These are phyloP conservation scores for Dryococelus australis DNA, from an alignment of 2,888 invertebrate genomes.

Conservation along the genomic window DNA sequence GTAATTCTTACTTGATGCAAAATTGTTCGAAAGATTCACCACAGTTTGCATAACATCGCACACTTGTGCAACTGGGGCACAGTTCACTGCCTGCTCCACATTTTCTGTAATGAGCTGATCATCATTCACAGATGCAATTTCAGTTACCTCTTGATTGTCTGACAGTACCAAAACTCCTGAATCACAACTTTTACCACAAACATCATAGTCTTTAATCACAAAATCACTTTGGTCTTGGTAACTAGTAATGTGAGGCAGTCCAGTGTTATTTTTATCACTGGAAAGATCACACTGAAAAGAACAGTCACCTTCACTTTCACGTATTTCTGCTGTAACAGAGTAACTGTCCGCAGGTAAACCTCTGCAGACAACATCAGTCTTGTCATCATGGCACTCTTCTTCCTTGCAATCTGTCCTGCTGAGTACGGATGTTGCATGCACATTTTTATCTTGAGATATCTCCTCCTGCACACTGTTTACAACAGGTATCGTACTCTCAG, in stretches of 20 bases:
- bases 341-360: no score
- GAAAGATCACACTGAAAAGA: not conserved
- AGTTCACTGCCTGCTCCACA: no score
- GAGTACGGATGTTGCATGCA: not conserved
- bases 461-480: not conserved
- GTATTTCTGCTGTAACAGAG: not conserved
- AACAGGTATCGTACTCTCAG: not conserved
- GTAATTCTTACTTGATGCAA: not conserved
- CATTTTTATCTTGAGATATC: not conserved
- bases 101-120: not conserved
- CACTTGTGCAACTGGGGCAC: not conserved
- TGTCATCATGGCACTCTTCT: not conserved
- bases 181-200: not conserved
- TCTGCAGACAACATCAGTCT: not conserved
- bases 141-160: not conserved
- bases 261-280: conserved; percentile 34
- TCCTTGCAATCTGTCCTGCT: not conserved
- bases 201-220: not conserved
- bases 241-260: conserved; percentile 47
- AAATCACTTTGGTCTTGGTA: not conserved
- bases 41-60: not conserved
- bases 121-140: not conserved
- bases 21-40: not conserved
- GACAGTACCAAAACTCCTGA: not conserved
- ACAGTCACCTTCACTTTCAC: not conserved